Conservation (phyloP, 2,113 vertebrate genomes). For the Orycteropus afer region DNA sequence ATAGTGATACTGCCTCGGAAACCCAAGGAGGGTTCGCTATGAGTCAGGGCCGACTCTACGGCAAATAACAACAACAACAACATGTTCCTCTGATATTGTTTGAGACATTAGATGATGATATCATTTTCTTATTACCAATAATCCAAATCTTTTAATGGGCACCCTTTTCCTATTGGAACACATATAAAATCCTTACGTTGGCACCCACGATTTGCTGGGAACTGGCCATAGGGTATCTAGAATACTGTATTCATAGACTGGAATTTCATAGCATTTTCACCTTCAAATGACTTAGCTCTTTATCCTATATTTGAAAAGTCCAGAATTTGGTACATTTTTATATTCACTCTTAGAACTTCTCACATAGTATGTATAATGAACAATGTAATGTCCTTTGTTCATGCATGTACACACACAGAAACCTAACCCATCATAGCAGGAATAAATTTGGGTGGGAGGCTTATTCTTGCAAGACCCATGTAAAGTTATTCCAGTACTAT, state of each 20-base stretch:
- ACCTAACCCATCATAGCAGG: not conserved
- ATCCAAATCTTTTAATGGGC: not conserved
- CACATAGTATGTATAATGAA: not conserved
- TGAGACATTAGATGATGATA: not conserved
- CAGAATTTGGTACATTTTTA: not conserved
- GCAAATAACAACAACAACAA: no score
- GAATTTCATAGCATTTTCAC: not conserved
- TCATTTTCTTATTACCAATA: not conserved
- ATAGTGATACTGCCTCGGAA: no score
- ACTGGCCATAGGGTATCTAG: not conserved
- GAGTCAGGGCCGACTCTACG: no score
- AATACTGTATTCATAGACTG: no score
- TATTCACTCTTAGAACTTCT: accelerated
- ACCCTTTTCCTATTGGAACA: not conserved
- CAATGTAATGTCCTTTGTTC: not conserved
- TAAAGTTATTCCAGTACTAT: not conserved
- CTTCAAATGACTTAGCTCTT: not conserved
- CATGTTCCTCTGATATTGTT: not conserved
- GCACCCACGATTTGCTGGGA: not conserved
- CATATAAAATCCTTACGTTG: not conserved
- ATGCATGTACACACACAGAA: not conserved
- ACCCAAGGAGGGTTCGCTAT: no score
- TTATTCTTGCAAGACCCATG: not conserved
- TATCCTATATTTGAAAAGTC: not conserved
- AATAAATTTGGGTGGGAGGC: no score